Conservation (phyloP, 64 coral and sea anemone genomes). For the Actinia tenebrosa region DNA sequence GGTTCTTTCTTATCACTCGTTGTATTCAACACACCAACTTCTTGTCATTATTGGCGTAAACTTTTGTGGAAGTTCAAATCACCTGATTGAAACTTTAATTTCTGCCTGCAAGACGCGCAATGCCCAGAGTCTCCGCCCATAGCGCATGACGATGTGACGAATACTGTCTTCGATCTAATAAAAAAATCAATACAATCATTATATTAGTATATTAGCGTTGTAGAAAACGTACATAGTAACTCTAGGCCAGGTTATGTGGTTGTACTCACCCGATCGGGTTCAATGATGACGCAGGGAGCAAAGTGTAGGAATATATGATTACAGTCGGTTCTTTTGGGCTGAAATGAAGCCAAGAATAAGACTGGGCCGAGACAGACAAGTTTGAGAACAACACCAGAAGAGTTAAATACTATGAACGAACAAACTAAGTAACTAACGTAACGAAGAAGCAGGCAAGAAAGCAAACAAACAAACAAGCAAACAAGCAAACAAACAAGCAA, state of each 20-base stretch:
- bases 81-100: slow-evolving; percentile 89
- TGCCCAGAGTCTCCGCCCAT: slow-evolving; percentile 84
- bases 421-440: background rate
- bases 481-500: background rate
- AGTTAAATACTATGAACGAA: background rate
- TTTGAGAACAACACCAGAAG: background rate
- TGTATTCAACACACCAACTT: too few species aligned
- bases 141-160: slow-evolving; percentile 88
- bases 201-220: too few species aligned
- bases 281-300: slow-evolving; percentile 95
- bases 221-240: background rate
- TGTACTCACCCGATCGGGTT: slow-evolving; percentile 75
- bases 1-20: too few species aligned
- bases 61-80: background rate
- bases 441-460: background rate
- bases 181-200: background rate
- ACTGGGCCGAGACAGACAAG: background rate
- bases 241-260: background rate
- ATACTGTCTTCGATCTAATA: slow-evolving; percentile 95
- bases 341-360: slow-evolving; percentile 25
- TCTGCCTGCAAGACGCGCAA: slow-evolving; percentile 93
- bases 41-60: too few species aligned
- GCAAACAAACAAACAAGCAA: background rate
- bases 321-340: slow-evolving; percentile 92
- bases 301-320: slow-evolving; percentile 99